These are phyloP conservation scores for Elaphurus davidianus DNA, from an alignment of 2,113 vertebrate genomes.

Conservation along the genomic window DNA sequence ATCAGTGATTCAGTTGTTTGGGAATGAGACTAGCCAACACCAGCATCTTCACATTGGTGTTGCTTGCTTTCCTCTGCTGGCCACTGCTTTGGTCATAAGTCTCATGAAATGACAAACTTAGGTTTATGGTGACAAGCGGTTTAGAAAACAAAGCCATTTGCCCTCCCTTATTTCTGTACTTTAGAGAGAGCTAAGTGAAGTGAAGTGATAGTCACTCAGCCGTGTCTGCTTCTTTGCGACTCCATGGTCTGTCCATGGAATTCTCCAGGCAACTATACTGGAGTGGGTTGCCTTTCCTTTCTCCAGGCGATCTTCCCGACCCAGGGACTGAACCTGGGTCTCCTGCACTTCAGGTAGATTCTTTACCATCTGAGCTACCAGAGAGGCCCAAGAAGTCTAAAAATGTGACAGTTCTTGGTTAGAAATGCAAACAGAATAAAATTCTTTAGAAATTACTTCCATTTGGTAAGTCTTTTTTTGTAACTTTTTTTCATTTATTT, in stretches of 20 bases:
- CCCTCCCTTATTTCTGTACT: background rate
- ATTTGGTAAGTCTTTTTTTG: background rate
- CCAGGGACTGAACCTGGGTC: background rate
- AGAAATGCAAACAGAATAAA: background rate
- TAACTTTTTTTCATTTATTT: too few relatives aligned
- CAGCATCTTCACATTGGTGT: fast-evolving
- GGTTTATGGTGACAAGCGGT: background rate
- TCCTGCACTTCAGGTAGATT: background rate
- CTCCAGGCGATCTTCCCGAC: background rate
- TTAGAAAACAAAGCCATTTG: background rate
- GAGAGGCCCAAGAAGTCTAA: background rate
- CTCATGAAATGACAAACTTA: background rate
- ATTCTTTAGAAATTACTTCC: background rate
- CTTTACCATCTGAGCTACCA: background rate
- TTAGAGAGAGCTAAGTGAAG: background rate
- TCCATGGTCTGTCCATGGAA: background rate
- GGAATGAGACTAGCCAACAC: background rate
- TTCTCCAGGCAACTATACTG: background rate
- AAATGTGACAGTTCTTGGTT: background rate
- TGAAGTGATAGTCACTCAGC: background rate
- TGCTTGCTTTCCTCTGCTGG: background rate
- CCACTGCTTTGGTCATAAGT: background rate
- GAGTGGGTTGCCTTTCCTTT: background rate
- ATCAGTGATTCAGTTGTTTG: background rate
- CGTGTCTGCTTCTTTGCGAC: background rate